These are phyloP conservation scores for Apeltes quadracus DNA, from an alignment of 2,113 vertebrate species.

Conservation along the genomic window DNA sequence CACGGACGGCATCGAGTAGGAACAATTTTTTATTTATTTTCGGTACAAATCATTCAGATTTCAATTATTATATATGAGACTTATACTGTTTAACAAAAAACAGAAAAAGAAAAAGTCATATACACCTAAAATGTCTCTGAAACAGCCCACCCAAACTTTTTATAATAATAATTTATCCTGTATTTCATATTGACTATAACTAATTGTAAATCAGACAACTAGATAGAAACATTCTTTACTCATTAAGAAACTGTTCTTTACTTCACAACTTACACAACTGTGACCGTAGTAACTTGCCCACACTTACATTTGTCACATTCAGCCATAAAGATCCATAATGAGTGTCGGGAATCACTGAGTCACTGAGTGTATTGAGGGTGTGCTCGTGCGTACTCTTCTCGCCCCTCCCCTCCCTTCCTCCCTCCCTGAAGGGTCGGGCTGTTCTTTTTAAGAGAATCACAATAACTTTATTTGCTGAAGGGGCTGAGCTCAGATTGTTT, in stretches of 20 bases:
- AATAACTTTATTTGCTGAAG: too few species aligned
- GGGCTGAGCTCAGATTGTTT: not conserved
- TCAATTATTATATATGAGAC: slow-evolving; percentile 2
- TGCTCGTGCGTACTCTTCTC: not conserved
- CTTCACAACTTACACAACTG: too few species aligned
- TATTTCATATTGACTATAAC: not conserved
- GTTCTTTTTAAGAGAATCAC: too few species aligned
- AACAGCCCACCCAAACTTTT: not conserved
- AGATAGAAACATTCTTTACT: not conserved
- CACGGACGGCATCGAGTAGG: not conserved
- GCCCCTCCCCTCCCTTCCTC: too few species aligned
- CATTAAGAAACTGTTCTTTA: not conserved
- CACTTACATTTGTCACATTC: not conserved
- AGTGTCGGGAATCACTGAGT: not conserved
- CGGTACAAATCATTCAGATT: slow-evolving; percentile 12
- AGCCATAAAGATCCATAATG: not conserved
- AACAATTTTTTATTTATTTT: slow-evolving; percentile 16
- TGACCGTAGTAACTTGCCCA: too few species aligned
- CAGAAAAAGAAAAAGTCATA: slow-evolving; percentile 6
- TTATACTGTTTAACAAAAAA: slow-evolving; percentile 43
- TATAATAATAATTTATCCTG: not conserved
- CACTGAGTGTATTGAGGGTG: not conserved
- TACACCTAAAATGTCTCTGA: not conserved
- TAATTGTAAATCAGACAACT: not conserved
- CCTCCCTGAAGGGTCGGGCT: not conserved